Percentiles rank a stretch among this genome's conserved stretches.
Conservation (phyloP, 2,888 invertebrate species). For the Amaurobius ferox region DNA sequence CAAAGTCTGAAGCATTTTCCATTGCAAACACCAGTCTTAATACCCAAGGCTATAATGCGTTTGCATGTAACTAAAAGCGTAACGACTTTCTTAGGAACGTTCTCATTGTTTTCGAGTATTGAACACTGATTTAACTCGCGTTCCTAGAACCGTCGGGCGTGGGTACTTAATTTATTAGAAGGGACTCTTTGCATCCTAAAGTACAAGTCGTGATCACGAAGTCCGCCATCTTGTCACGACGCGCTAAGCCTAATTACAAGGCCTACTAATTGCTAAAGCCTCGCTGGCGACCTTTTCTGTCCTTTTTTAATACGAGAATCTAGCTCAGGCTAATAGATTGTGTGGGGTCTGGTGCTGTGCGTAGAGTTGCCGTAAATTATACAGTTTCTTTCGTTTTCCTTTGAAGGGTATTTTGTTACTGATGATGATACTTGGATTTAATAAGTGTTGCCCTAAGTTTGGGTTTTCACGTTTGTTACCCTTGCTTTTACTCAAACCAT, state of each 20-base stretch:
- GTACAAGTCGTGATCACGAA: conserved; percentile 59
- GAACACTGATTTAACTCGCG: conserved; percentile 19
- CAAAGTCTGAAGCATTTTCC: too few species aligned
- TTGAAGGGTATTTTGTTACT: conserved; percentile 8
- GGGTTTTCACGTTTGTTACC: not conserved
- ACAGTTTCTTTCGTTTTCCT: conserved; percentile 22
- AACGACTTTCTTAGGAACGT: not conserved
- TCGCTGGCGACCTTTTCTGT: conserved; percentile 43
- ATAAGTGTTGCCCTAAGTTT: not conserved
- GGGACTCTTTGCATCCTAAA: conserved; percentile 54
- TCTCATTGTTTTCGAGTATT: conserved; percentile 22
- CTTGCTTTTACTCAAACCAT: not conserved
- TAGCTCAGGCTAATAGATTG: conserved; percentile 22
- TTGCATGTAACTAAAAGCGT: not conserved
- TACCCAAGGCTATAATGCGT: too few species aligned
- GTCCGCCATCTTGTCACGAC: conserved; percentile 69
- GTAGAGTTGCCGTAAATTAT: conserved; percentile 16
- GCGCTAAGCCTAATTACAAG: conserved; percentile 70
- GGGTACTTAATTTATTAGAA: conserved; percentile 63
- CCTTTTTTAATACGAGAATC: conserved; percentile 23
- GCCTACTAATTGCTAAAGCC: conserved; percentile 57
- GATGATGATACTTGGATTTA: not conserved
- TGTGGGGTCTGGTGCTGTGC: conserved; percentile 38
- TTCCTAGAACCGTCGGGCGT: conserved; percentile 39
- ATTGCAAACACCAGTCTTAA: too few species aligned